Base-by-base conservation (phyloP, 2,888 invertebrate species). In the Poecilobothrus nobilitatus region DNA sequence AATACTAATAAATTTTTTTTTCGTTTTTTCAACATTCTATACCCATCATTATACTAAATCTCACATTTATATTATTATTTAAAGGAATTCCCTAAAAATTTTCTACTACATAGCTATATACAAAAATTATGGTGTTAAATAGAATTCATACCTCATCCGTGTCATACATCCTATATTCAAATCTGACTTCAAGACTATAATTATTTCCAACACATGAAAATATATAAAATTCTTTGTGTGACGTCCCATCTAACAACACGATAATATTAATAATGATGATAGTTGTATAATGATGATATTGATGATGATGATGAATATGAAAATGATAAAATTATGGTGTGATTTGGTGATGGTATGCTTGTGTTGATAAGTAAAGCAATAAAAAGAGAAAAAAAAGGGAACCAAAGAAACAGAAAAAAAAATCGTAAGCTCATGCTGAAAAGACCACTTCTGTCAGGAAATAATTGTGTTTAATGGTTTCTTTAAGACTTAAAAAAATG, bases 391-490 rank as follows among this genome's bases (percentile, higher is more conserved):
- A 53, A 53, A 18, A 53, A 53, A 1, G 18, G 5, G 9, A 53
- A 53, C 2, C 9, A 53, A 53, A 53, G 2, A 18, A 53, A 53
- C 2, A 37, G 12, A 37, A 10, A 2, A 18, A 15, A 53, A 53
- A 53, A 2, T 18, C 53, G 18, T 53, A 53, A 53, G 53, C 18
- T 53, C 53, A 53, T 53, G 53, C n/a, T 53, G 53, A 53, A 53
- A 27, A 53, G 53, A 53, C 53, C 53, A 53, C 53, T 53, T 53
- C 53, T 53, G 53, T 53, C 53, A 53, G 53, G 53, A 53, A 12
- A 53, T 53, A 53, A 53, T 53, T 53, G 53, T 53, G 53, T 53
- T 53, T 53, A 53, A 53, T 53, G 53, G 53, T 53, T 53, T 53
- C 53, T 53, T 53, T 53, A 53, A 53, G 53, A 53, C 53, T 53